Evolutionary conservation across 2,797 vertebrate species (phyloP).

Genomic region (Benthosema pterotum): DNA sequence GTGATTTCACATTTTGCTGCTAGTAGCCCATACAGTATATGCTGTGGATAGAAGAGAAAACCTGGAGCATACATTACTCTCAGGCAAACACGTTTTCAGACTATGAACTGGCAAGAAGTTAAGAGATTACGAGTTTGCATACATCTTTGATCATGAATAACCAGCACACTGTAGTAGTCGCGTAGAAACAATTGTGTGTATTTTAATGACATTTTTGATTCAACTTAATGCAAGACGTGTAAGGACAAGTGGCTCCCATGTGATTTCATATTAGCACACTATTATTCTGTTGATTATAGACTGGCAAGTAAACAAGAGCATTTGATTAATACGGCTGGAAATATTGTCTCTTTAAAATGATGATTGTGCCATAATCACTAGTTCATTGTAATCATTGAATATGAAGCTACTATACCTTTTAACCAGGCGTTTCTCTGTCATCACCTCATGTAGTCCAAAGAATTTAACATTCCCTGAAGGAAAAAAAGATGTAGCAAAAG

Average conservation of each 20-base stretch:
- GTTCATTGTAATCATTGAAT: constrained; percentile 24
- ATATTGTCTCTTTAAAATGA: constrained; percentile 22
- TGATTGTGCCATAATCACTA: constrained; percentile 24
- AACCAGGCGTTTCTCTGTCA: constrained; percentile 33
- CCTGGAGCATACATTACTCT: not conserved
- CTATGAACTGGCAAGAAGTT: constrained; percentile 1
- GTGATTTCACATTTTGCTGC: too few species aligned
- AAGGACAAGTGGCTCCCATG: constrained; percentile 20
- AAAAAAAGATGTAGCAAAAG: constrained; percentile 73
- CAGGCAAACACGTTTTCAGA: not conserved
- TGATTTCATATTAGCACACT: constrained; percentile 7
- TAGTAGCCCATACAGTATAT: not conserved
- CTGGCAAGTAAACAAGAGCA: constrained; percentile 26
- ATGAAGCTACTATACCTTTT: constrained; percentile 29
- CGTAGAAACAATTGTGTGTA: constrained; percentile 35
- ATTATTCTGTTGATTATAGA: constrained; percentile 18
- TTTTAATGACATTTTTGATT: constrained; percentile 37
- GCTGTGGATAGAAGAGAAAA: not conserved
- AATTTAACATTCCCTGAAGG: constrained; percentile 52
- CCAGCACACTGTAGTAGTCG: constrained; percentile 49
- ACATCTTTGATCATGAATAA: not conserved
- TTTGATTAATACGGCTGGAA: constrained; percentile 34
- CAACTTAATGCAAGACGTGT: constrained; percentile 8
- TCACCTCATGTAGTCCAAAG: constrained; percentile 61
- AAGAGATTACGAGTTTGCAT: not conserved